phyloP scores from a whole-genome alignment of 1,140 invertebrate genomes.

The Drosophila guanche region DNA sequence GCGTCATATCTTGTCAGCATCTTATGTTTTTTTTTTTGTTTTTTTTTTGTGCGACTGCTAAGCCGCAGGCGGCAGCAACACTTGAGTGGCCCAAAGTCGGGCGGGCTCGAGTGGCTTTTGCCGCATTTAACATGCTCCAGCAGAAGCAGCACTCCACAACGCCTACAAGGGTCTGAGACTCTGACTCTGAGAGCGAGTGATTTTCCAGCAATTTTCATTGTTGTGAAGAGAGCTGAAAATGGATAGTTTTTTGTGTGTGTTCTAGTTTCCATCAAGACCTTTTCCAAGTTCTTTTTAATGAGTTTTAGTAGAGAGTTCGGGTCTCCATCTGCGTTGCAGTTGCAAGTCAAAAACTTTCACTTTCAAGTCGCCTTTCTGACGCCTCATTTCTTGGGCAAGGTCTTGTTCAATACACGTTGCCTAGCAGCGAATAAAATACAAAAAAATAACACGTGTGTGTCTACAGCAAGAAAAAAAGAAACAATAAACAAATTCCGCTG shows the following conservation, averaged over 20 bases:
- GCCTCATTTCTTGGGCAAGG: conserved; percentile 21
- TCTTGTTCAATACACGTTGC: conserved; percentile 30
- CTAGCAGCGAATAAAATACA: conserved; percentile 18
- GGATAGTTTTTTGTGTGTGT: conserved; percentile 36
- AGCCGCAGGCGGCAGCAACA: conserved; percentile 31
- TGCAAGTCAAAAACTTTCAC: conserved; percentile 44
- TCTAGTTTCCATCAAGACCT: conserved; percentile 41
- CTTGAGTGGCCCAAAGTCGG: conserved; percentile 29
- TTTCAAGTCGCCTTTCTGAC: conserved; percentile 34
- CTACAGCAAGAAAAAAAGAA: conserved; percentile 20
- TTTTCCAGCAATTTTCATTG: conserved; percentile 54
- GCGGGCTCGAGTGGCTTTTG: conserved; percentile 41
- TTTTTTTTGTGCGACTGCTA: conserved; percentile 26
- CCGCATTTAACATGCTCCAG: conserved; percentile 34
- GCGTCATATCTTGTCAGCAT: conserved; percentile 35
- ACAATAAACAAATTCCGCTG: conserved; percentile 60
- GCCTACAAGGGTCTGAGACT: conserved; percentile 56
- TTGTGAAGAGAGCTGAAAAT: conserved; percentile 61
- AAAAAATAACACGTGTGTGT: conserved; percentile 36
- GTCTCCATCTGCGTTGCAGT: conserved; percentile 70
- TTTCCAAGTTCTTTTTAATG: conserved; percentile 68
- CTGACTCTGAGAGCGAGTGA: neutral
- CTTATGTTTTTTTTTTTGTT: neutral
- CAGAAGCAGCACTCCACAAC: conserved; percentile 27
- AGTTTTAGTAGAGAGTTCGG: conserved; percentile 32